Percentiles rank a stretch among this genome's conserved stretches.
These are phyloP conservation scores for Pseudorectes ferrugineus DNA, from an alignment of 2,113 vertebrate species.

Conservation along the genomic window DNA sequence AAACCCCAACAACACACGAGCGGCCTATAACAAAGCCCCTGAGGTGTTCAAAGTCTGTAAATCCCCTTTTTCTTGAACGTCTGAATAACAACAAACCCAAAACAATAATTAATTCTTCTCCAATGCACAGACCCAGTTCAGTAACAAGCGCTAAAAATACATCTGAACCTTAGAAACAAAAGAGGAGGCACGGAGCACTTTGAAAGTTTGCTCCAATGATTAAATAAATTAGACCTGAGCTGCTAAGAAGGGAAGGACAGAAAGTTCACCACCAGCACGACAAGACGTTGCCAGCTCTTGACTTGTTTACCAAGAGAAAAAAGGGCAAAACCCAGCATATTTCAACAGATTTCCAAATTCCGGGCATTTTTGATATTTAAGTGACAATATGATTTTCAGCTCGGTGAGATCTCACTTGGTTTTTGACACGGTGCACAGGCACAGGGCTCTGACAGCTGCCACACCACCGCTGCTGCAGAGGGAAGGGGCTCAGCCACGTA, in stretches of 20 bases:
- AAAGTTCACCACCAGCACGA: slow-evolving; percentile 39
- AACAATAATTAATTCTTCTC: slow-evolving; percentile 64
- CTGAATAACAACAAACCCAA: slow-evolving; percentile 59
- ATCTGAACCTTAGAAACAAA: slow-evolving; percentile 50
- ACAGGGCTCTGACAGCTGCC: neutral
- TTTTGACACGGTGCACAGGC: neutral
- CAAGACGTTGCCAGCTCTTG: neutral
- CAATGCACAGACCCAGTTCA: slow-evolving; percentile 46
- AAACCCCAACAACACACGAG: slow-evolving; percentile 12
- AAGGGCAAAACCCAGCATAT: neutral
- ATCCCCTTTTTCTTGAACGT: neutral
- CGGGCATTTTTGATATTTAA: neutral
- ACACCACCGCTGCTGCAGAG: neutral
- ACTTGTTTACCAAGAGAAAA: neutral
- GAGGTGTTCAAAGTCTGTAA: slow-evolving; percentile 47
- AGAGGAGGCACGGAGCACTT: slow-evolving; percentile 14
- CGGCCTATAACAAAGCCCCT: slow-evolving; percentile 3
- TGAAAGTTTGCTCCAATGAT: slow-evolving; percentile 48
- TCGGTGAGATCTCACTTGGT: neutral
- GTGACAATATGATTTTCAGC: neutral
- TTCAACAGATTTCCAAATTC: neutral
- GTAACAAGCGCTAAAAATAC: slow-evolving; percentile 57
- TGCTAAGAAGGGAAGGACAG: slow-evolving; percentile 53
- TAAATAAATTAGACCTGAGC: slow-evolving; percentile 67
- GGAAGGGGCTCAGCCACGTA: neutral